Evolutionary conservation across 2,797 vertebrate genomes (phyloP), one percentile per base, ranked within the genome.

Genomic region (Acrossocheilus fasciatus): DNA sequence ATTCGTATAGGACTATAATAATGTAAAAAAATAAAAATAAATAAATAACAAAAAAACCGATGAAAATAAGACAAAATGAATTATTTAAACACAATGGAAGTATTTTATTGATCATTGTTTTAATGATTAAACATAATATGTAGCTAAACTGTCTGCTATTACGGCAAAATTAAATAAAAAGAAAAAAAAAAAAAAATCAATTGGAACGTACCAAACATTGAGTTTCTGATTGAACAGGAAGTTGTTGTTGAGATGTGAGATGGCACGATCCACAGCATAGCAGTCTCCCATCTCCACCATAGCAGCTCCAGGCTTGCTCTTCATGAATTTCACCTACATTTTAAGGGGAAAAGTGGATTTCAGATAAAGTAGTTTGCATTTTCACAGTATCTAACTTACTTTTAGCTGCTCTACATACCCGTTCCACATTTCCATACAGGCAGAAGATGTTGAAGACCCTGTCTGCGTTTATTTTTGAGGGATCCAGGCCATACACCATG

Each of bases 211-310:
- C 97, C 97, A 98, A 11, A 98, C 97, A 0, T 97, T 98, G 88
- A 98, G 96, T 84, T 98, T 98, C 93, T 98, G 97, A 50, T 96
- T 97, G 2, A 98, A 98, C 89, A 98, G 96, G 92, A 98, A 98
- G 91, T 97, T 98, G 88, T 98, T 98, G 94, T 98, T 98, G 81
- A 98, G 96, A 92, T 98, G 98, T 54, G 96, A 96, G 89, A 98
- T 97, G 68, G 97, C 97, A 0, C 97, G 93, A 91, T 98, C 97
- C 87, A 98, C 97, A 11, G 97, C 96, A 43, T 97, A 98, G 45
- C 97, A 97, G 30, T 98, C 97, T 0, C 97, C 97, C 98, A 98
- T 98, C 90, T 98, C 97, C 86, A 98, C 98, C 98, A 98, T 98
- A 79, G 97, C 97, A 0, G 97, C 97, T 4, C 98, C 97, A 0